Percentiles rank a stretch among this genome's conserved stretches.
Conservation (phyloP, 2,888 invertebrate species). For the Metallyticus violacea region DNA sequence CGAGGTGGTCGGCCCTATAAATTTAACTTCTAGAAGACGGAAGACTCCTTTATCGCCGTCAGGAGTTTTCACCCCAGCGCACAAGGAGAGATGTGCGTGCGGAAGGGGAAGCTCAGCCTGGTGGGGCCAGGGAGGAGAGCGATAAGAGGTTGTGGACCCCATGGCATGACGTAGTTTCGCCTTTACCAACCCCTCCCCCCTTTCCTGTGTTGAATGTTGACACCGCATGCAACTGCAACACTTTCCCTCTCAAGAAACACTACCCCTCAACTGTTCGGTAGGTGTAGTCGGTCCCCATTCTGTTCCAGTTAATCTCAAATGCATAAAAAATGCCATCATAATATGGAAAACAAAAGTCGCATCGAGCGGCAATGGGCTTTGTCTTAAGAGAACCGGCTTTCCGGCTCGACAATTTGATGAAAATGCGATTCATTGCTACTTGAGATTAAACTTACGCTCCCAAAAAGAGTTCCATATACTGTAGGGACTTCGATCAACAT, state of each 20-base stretch:
- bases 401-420: too few species aligned
- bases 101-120: neutral
- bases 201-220: neutral
- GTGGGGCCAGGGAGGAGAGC: neutral
- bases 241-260: neutral
- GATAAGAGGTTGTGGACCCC: conserved; percentile 14
- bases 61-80: neutral
- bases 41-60: neutral
- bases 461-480: too few species aligned
- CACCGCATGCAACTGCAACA: neutral
- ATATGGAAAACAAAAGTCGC: too few species aligned
- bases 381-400: too few species aligned
- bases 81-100: neutral
- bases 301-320: too few species aligned
- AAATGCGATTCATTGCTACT: too few species aligned
- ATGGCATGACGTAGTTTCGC: neutral
- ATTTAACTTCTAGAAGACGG: too few species aligned
- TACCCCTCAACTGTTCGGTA: neutral
- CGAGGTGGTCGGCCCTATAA: neutral
- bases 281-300: neutral
- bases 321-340: too few species aligned
- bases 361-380: too few species aligned
- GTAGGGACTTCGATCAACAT: too few species aligned
- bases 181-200: neutral
- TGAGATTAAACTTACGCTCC: too few species aligned